Evolutionary conservation across 2,888 invertebrate genomes (phyloP).

Genomic region (Drosophila seclusa): DNA sequence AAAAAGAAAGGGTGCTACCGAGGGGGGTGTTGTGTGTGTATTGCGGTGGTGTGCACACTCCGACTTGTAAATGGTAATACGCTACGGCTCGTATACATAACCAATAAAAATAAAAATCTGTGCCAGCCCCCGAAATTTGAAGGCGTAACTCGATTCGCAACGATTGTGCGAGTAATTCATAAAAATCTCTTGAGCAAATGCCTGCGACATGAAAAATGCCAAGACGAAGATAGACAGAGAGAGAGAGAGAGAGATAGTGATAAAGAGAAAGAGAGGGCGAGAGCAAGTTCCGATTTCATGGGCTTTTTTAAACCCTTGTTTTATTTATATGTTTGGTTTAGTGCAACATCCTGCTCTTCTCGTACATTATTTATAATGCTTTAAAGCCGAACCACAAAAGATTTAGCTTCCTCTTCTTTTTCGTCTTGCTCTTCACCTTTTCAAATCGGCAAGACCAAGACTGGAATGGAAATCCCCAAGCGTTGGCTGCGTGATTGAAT

Average conservation of each 20-base stretch:
- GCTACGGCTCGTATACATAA: slow-evolving; percentile 32
- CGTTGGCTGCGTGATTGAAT: slow-evolving; percentile 79
- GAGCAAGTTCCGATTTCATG: slow-evolving; percentile 18
- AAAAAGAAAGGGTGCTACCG: not conserved
- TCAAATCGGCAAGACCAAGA: not conserved
- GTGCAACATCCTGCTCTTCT: slow-evolving; percentile 4
- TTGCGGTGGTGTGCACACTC: slow-evolving; percentile 1
- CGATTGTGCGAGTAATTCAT: slow-evolving; percentile 66
- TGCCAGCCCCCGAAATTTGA: slow-evolving; percentile 47
- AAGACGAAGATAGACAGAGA: not conserved
- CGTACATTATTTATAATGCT: slow-evolving; percentile 52
- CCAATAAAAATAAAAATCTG: slow-evolving; percentile 77
- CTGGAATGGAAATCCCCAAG: slow-evolving; percentile 42
- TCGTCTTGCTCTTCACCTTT: not conserved
- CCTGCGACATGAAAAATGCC: slow-evolving; percentile 65
- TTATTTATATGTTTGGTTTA: not conserved
- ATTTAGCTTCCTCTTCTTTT: not conserved
- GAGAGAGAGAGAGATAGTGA: not conserved
- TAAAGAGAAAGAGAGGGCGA: not conserved
- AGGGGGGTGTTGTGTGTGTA: not conserved
- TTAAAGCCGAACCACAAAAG: slow-evolving; percentile 54
- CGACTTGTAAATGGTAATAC: slow-evolving; percentile 71
- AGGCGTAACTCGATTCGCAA: slow-evolving; percentile 30
- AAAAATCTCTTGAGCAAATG: slow-evolving; percentile 78
- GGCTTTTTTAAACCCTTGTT: slow-evolving; percentile 3